Conservation (phyloP, 2,797 vertebrate species). For the Sebastes ruberrimus region DNA sequence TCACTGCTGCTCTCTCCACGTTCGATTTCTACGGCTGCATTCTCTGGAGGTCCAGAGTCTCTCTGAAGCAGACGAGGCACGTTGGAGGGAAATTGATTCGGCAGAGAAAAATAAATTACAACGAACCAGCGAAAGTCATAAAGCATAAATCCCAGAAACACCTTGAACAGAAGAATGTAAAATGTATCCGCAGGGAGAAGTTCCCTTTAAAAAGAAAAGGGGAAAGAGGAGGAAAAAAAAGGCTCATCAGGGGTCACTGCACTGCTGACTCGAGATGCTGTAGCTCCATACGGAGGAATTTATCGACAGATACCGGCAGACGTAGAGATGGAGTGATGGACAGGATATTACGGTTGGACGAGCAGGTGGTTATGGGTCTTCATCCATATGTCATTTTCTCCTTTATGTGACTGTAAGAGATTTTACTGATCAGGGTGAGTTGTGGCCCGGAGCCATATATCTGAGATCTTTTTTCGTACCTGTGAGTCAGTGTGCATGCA, state of each 20-base stretch:
- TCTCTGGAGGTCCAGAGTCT: constrained; percentile 1
- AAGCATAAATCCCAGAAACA: constrained; percentile 10
- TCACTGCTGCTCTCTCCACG: neutral
- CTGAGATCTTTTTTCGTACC: neutral
- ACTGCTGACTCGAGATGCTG: constrained; percentile 33
- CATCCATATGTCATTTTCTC: constrained; percentile 35
- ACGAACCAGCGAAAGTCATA: neutral
- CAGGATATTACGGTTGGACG: neutral
- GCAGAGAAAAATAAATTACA: constrained; percentile 20
- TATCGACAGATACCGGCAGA: constrained; percentile 9
- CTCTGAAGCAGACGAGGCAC: neutral
- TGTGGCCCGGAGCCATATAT: neutral
- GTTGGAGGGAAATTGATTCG: constrained; percentile 4
- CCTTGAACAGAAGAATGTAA: neutral
- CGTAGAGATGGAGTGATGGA: constrained; percentile 24
- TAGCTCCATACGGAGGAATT: neutral
- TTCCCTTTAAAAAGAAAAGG: neutral
- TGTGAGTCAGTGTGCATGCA: neutral
- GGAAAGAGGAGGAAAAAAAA: neutral
- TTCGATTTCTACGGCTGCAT: neutral
- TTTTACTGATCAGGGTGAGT: constrained; percentile 8
- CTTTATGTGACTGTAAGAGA: constrained; percentile 8
- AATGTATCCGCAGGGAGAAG: neutral
- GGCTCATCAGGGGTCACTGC: constrained; percentile 9
- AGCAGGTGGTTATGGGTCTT: constrained; percentile 35